Evolutionary conservation across 2,888 invertebrate species (phyloP).

Genomic region (Pandemis cinnamomeana): DNA sequence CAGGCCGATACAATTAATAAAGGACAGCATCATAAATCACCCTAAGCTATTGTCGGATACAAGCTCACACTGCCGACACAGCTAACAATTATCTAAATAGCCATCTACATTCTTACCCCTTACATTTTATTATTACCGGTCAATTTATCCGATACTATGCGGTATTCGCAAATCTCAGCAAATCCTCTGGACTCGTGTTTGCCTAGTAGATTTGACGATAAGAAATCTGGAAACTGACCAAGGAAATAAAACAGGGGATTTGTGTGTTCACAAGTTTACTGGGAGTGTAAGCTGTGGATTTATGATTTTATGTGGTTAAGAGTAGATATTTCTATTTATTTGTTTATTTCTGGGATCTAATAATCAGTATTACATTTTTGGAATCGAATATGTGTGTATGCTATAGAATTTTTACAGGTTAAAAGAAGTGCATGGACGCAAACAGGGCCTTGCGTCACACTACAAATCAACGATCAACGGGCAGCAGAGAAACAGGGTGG

Average conservation of each 20-base stretch:
- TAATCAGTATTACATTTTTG: too few relatives aligned
- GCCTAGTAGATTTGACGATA: constrained; percentile 78
- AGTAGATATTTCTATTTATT: neutral
- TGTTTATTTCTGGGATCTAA: neutral
- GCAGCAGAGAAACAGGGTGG: constrained; percentile 66
- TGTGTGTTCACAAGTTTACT: constrained; percentile 48
- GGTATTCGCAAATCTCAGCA: constrained; percentile 77
- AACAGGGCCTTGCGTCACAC: constrained; percentile 37
- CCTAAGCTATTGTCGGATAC: constrained; percentile 2
- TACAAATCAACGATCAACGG: constrained; percentile 53
- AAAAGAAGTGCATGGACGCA: constrained; percentile 31
- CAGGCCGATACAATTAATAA: constrained; percentile 16
- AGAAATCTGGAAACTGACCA: constrained; percentile 62
- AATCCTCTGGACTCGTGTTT: constrained; percentile 71
- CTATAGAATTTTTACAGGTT: neutral
- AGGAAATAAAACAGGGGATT: constrained; percentile 71
- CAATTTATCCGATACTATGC: constrained; percentile 78
- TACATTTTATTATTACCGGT: constrained; percentile 85
- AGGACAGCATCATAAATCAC: constrained; percentile 23
- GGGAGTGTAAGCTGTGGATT: constrained; percentile 43
- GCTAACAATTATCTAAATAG: constrained; percentile 85
- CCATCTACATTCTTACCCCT: constrained; percentile 85
- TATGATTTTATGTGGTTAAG: constrained; percentile 29
- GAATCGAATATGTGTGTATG: too few relatives aligned
- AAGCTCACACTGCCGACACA: constrained; percentile 66